A percentile compares a stretch with the other conserved stretches of the same genome.
Evolutionary conservation across 2,888 invertebrate species (phyloP).

Genomic region (Argyresthia goedartella): DNA sequence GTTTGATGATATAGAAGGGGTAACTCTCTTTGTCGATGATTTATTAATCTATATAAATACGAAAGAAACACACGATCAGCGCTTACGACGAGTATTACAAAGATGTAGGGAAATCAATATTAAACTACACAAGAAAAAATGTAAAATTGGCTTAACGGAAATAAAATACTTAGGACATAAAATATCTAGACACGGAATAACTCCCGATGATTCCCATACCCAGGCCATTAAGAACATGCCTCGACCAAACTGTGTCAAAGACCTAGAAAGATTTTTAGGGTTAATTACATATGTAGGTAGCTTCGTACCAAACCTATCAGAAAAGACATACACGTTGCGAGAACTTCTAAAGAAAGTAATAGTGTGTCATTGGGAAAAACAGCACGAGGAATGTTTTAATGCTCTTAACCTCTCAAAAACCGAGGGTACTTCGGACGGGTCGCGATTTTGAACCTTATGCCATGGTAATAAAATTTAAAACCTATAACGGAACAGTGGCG

Average conservation of each 20-base stretch:
- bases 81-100: too few species aligned
- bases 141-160: constrained; percentile 2
- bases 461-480: too few species aligned
- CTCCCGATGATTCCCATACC: constrained; percentile 13
- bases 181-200: constrained; percentile 1
- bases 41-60: constrained; percentile 2
- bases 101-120: constrained; percentile 2
- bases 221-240: constrained; percentile 15
- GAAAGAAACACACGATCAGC: constrained; percentile 6
- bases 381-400: too few species aligned
- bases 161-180: constrained; percentile 1
- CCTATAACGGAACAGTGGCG: too few species aligned
- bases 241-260: constrained; percentile 12
- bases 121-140: constrained; percentile 1
- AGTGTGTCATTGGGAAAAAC: neutral
- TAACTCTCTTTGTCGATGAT: neutral
- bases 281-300: constrained; percentile 13
- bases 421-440: too few species aligned
- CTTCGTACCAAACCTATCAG: constrained; percentile 17
- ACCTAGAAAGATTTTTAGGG: constrained; percentile 15
- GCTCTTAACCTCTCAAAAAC: too few species aligned
- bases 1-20: neutral
- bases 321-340: constrained; percentile 11
- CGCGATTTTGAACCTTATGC: too few species aligned
- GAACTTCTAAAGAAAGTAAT: constrained; percentile 11